phyloP scores from a whole-genome alignment of 2,888 invertebrate genomes.

The Drosophila mulleri region DNA sequence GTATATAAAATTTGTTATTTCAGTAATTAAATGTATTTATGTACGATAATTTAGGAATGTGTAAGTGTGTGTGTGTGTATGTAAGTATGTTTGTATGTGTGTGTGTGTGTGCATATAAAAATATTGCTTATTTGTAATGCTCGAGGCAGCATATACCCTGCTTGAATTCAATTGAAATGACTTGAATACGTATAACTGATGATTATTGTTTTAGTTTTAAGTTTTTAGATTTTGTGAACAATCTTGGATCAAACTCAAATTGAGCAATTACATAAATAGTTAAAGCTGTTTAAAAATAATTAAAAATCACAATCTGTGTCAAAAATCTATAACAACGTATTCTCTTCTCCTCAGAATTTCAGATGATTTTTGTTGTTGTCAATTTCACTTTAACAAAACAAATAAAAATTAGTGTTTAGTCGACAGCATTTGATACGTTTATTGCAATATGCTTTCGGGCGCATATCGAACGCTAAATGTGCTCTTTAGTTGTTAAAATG shows the following conservation, averaged over 20 bases:
- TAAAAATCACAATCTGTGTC: constrained; percentile 47
- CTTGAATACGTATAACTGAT: constrained; percentile 21
- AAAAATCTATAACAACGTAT: constrained; percentile 23
- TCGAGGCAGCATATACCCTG: constrained; percentile 24
- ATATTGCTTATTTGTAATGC: constrained; percentile 62
- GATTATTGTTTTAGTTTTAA: neutral
- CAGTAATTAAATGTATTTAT: constrained; percentile 34
- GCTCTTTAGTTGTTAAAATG: neutral
- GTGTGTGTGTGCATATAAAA: constrained; percentile 39
- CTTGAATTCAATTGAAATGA: constrained; percentile 43
- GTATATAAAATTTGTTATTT: constrained; percentile 23
- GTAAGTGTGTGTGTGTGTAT: constrained; percentile 8
- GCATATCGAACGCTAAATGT: constrained; percentile 24
- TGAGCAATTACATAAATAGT: constrained; percentile 53
- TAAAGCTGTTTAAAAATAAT: constrained; percentile 40
- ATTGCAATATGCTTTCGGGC: constrained; percentile 10
- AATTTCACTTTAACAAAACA: constrained; percentile 19
- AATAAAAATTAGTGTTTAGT: constrained; percentile 9
- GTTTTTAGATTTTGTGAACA: constrained; percentile 1
- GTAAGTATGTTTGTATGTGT: neutral
- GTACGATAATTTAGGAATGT: constrained; percentile 14
- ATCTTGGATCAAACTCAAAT: constrained; percentile 32
- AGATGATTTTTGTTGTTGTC: constrained; percentile 2
- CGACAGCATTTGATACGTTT: constrained; percentile 22
- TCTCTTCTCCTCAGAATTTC: neutral